Conservation (phyloP, 2,888 invertebrate genomes). For the Psylliodes chrysocephalus region DNA sequence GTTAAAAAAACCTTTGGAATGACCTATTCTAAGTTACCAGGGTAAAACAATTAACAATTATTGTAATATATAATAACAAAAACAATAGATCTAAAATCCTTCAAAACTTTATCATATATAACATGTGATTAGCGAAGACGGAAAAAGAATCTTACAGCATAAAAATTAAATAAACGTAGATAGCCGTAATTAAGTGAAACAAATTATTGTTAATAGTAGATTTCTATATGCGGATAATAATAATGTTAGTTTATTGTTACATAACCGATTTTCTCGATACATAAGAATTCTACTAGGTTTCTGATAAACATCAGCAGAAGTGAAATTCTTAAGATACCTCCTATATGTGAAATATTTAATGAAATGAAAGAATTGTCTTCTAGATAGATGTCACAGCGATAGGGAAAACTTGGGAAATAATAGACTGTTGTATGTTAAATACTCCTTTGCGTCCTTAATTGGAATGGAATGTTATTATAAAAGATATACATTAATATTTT, state of each 20-base stretch:
- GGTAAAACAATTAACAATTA: no score
- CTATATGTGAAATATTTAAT: no score
- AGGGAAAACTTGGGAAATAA: no score
- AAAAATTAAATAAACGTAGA: neutral
- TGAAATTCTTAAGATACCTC: no score
- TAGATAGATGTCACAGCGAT: no score
- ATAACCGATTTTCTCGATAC: constrained; percentile 6
- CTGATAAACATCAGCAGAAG: neutral
- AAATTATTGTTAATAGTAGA: constrained; percentile 14
- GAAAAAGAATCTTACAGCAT: constrained; percentile 3
- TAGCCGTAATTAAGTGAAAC: constrained; percentile 3
- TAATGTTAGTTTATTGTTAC: neutral
- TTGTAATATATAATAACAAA: neutral
- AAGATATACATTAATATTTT: no score
- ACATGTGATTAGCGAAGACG: neutral
- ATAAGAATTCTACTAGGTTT: neutral
- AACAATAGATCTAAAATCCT: neutral
- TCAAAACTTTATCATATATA: neutral
- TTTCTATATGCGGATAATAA: constrained; percentile 4
- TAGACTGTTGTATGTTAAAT: no score
- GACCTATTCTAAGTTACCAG: no score
- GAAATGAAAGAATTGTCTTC: no score
- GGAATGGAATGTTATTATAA: no score
- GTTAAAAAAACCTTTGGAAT: no score
- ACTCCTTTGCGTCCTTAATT: no score